Evolutionary conservation across 2,888 invertebrate genomes (phyloP).

Genomic region (Zaprionus bogoriensis): DNA sequence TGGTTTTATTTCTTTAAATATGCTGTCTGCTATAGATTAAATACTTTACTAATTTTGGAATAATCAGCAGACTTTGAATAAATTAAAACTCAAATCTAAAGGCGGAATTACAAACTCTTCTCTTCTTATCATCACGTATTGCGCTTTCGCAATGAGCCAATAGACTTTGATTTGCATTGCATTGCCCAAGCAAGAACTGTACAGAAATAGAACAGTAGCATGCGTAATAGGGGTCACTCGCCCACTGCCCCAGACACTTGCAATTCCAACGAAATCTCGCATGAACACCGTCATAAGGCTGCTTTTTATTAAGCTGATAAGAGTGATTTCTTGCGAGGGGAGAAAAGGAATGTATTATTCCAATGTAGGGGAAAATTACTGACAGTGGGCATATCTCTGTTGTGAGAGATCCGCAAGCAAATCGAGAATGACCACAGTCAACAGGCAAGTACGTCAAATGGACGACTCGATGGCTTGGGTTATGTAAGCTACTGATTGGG

Average conservation of each 20-base stretch:
- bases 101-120: neutral
- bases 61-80: too few relatives aligned
- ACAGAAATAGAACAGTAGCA: slow-evolving; percentile 8
- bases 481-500: slow-evolving; percentile 36
- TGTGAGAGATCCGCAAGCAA: neutral
- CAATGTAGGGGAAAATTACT: slow-evolving; percentile 29
- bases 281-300: neutral
- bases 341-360: slow-evolving; percentile 42
- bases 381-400: slow-evolving; percentile 1
- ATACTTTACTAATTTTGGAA: too few relatives aligned
- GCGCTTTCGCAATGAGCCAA: neutral
- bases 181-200: slow-evolving; percentile 13
- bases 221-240: slow-evolving; percentile 20
- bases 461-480: neutral
- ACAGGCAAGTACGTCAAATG: slow-evolving; percentile 7
- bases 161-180: slow-evolving; percentile 31
- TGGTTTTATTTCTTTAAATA: too few relatives aligned
- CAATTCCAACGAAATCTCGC: neutral
- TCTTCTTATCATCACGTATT: slow-evolving; percentile 13
- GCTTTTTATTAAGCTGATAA: slow-evolving; percentile 39
- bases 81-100: too few relatives aligned
- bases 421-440: slow-evolving; percentile 10
- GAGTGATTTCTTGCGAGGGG: slow-evolving; percentile 1
- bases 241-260: slow-evolving; percentile 10
- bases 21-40: too few relatives aligned